Percentiles rank a stretch among this genome's conserved stretches.
phyloP scores from a whole-genome alignment of 2,888 invertebrate genomes.

The Chironomus tentans region DNA sequence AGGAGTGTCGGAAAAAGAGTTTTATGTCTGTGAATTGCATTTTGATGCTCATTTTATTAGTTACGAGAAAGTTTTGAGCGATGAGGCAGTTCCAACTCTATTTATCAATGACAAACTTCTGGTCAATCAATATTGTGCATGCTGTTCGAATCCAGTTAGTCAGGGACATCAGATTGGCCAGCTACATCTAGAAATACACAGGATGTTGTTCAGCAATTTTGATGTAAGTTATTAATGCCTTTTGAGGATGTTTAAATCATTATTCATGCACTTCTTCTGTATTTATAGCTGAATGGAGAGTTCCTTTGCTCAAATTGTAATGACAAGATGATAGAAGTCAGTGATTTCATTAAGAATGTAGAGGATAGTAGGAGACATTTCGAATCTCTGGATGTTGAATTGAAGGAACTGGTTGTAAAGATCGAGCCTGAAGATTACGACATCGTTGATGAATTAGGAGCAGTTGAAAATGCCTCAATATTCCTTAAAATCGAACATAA shows the following conservation, averaged over 20 bases:
- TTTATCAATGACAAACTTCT: background rate
- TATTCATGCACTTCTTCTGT: background rate
- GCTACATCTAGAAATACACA: background rate
- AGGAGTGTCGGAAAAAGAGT: background rate
- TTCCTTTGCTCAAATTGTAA: background rate
- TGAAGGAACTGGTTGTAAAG: background rate
- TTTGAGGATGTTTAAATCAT: background rate
- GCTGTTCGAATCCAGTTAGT: background rate
- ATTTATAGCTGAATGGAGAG: background rate
- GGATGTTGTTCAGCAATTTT: background rate
- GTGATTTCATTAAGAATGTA: too few relatives aligned
- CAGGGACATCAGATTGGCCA: background rate
- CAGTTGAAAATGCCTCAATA: too few relatives aligned
- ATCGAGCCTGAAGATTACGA: background rate
- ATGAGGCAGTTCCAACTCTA: background rate
- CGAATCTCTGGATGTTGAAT: background rate
- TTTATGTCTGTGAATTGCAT: background rate
- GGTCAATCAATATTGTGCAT: background rate
- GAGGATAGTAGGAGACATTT: too few relatives aligned
- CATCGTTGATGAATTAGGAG: background rate
- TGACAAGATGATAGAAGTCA: background rate
- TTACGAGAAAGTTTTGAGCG: background rate
- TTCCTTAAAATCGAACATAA: background rate
- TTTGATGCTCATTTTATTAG: background rate
- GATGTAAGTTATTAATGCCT: background rate